Evolutionary conservation across 2,113 vertebrate species (phyloP).

Genomic region (Oceanites oceanicus): DNA sequence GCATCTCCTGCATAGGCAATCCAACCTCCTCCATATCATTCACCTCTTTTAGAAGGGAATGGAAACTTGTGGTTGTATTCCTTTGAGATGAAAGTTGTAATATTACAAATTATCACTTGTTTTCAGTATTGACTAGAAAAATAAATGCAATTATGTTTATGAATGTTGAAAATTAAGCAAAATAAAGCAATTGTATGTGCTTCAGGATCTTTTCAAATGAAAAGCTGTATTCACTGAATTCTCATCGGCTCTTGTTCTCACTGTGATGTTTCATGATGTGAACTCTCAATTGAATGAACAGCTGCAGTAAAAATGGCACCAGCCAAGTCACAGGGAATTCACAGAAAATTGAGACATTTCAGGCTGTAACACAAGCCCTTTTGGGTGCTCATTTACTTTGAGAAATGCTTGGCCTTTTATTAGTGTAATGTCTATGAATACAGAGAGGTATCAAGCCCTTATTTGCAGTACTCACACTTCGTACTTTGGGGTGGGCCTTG

Average conservation of each 20-base stretch:
- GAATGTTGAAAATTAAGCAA: constrained; percentile 79
- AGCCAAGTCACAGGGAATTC: constrained; percentile 16
- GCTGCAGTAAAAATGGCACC: constrained; percentile 59
- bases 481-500: accelerated
- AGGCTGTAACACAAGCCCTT: not conserved
- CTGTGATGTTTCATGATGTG: constrained; percentile 35
- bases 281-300: constrained; percentile 69
- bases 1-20: not conserved
- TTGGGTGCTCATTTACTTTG: not conserved
- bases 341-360: not conserved
- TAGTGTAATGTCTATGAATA: not conserved
- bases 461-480: not conserved
- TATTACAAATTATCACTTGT: constrained; percentile 78
- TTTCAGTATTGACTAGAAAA: constrained; percentile 78
- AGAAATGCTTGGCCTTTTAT: not conserved
- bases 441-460: not conserved
- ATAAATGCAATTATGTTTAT: constrained; percentile 78
- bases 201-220: constrained; percentile 73
- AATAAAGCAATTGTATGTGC: constrained; percentile 72
- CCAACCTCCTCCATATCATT: not conserved
- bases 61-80: constrained; percentile 66
- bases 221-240: constrained; percentile 72
- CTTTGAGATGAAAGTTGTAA: constrained; percentile 63
- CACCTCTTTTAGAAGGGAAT: constrained; percentile 29
- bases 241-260: constrained; percentile 37